A percentile compares a stretch with the other conserved stretches of the same genome.
phyloP scores from a whole-genome alignment of 2,113 vertebrate genomes.

The Elaphurus davidianus region DNA sequence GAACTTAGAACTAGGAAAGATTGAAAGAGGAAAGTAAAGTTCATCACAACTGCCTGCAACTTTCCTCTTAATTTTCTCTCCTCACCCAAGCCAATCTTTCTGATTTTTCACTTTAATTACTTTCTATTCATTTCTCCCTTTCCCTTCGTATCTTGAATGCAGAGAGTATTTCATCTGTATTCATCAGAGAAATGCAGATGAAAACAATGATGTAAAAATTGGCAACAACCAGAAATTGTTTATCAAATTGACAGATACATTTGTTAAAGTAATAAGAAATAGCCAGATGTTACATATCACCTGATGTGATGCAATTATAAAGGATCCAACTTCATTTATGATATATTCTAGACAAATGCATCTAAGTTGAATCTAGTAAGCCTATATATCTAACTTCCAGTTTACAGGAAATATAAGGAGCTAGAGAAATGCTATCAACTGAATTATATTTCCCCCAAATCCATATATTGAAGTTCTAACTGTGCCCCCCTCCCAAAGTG shows the following conservation, averaged over 20 bases:
- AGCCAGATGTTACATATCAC: not conserved
- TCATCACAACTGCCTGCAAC: not conserved
- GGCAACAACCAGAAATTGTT: not conserved
- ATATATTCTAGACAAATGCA: not conserved
- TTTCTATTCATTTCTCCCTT: not conserved
- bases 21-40: not conserved
- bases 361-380: not conserved
- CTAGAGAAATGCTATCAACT: not conserved
- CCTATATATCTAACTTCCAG: not conserved
- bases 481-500: not conserved
- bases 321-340: not conserved
- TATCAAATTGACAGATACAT: not conserved
- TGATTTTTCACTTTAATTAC: not conserved
- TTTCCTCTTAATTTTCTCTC: not conserved
- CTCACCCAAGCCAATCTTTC: not conserved
- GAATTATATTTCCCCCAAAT: not conserved
- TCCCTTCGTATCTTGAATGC: not conserved
- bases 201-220: slow-evolving; percentile 13
- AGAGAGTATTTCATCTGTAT: not conserved
- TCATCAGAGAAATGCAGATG: not conserved
- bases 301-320: not conserved
- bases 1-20: not conserved
- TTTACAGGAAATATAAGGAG: not conserved
- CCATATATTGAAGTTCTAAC: not conserved
- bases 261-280: not conserved